Conservation (phyloP, 2,888 invertebrate species). For the Dryomyza anilis region DNA sequence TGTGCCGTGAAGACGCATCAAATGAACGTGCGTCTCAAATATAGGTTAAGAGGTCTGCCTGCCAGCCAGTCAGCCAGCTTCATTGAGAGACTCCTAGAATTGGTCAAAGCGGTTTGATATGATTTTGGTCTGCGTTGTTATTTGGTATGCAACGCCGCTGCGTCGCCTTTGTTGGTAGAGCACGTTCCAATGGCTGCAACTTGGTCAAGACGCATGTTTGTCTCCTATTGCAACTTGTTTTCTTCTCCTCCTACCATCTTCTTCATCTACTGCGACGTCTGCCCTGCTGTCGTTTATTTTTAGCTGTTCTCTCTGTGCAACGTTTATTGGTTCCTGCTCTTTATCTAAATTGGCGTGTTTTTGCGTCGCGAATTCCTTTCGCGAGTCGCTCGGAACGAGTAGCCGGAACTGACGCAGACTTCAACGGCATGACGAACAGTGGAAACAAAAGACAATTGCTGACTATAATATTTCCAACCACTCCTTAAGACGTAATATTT, state of each 20-base stretch:
- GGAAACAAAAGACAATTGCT: not conserved
- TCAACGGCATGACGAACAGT: not conserved
- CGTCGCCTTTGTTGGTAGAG: conserved; percentile 9
- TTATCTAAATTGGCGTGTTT: not conserved
- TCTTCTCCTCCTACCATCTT: no score
- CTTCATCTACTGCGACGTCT: conserved; percentile 3
- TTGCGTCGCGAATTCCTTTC: conserved; percentile 17
- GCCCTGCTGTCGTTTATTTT: not conserved
- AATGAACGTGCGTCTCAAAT: not conserved
- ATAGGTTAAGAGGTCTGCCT: conserved; percentile 9
- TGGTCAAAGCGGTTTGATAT: not conserved
- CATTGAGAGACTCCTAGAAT: not conserved
- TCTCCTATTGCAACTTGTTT: no score
- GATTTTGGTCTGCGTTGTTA: conserved; percentile 3
- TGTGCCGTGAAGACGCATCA: not conserved
- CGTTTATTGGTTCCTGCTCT: not conserved
- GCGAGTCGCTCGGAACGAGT: not conserved
- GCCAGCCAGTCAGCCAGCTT: not conserved
- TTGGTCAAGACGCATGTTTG: not conserved
- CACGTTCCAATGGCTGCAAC: not conserved
- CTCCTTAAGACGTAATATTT: no score
- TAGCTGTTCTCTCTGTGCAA: not conserved
- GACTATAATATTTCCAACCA: no score
- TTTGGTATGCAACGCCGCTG: not conserved
- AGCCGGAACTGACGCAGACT: conserved; percentile 4